phyloP scores from a whole-genome alignment of 1,140 invertebrate species.

The Dendrolimus punctatus region DNA sequence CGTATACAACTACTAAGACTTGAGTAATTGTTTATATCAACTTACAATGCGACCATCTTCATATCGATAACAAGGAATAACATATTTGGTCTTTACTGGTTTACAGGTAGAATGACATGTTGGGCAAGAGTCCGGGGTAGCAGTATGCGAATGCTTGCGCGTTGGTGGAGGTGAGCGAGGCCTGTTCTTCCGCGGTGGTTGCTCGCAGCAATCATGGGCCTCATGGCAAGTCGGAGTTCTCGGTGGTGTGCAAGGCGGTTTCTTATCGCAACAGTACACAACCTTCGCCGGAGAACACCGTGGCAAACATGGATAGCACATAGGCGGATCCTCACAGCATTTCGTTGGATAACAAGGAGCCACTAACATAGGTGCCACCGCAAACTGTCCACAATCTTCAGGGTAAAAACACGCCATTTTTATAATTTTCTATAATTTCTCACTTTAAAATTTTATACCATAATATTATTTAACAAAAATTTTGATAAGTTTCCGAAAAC shows the following conservation, averaged over 20 bases:
- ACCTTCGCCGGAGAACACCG: slow-evolving; percentile 31
- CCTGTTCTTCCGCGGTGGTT: neutral
- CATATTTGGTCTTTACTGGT: slow-evolving; percentile 56
- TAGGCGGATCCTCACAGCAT: slow-evolving; percentile 29
- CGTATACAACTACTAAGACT: no score
- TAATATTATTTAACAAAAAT: slow-evolving; percentile 3
- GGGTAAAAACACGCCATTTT: slow-evolving; percentile 45
- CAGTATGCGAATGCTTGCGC: neutral
- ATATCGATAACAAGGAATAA: slow-evolving; percentile 59
- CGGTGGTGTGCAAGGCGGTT: neutral
- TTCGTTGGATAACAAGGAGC: slow-evolving; percentile 22
- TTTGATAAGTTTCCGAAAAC: slow-evolving; percentile 2
- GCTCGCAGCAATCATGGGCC: slow-evolving; percentile 11
- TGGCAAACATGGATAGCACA: slow-evolving; percentile 37
- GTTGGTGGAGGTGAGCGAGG: neutral
- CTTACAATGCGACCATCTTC: slow-evolving; percentile 65
- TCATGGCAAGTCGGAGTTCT: slow-evolving; percentile 11
- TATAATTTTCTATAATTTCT: slow-evolving; percentile 24
- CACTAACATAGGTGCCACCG: slow-evolving; percentile 41
- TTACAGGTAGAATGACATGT: slow-evolving; percentile 20
- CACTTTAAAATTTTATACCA: slow-evolving; percentile 14
- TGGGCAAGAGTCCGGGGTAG: slow-evolving; percentile 2
- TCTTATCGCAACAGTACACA: slow-evolving; percentile 37
- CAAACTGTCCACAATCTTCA: slow-evolving; percentile 36
- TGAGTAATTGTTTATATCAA: slow-evolving; percentile 3